phyloP scores from a whole-genome alignment of 2,797 vertebrate genomes.

The Halcyon smyrnensis region DNA sequence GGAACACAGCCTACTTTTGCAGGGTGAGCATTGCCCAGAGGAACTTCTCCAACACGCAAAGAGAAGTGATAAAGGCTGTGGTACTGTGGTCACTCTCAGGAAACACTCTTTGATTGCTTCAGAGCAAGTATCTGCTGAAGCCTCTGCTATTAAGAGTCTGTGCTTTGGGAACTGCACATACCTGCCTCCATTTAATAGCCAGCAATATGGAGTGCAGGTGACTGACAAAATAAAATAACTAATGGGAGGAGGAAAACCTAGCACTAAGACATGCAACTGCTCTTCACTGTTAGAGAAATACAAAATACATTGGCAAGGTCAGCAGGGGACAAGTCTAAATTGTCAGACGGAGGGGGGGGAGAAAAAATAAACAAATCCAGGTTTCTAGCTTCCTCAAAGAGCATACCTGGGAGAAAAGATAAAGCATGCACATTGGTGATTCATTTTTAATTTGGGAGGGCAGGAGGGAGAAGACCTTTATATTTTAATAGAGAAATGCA shows the following conservation, averaged over 20 bases:
- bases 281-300: background rate
- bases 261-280: background rate
- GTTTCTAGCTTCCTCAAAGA: background rate
- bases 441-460: background rate
- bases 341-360: background rate
- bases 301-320: background rate
- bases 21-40: background rate
- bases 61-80: background rate
- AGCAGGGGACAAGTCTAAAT: background rate
- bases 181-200: background rate
- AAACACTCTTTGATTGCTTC: background rate
- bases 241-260: background rate
- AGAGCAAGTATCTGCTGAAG: fast-evolving
- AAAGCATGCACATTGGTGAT: fast-evolving
- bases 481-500: background rate
- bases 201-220: background rate
- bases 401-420: background rate
- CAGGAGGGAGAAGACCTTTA: background rate
- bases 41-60: background rate
- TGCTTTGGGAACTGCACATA: background rate
- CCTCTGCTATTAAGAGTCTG: background rate
- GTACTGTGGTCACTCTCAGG: background rate
- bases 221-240: background rate
- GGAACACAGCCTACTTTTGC: background rate
- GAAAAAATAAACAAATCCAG: fast-evolving